Percentiles rank a stretch among this genome's conserved stretches.
Evolutionary conservation across 2,888 invertebrate species (phyloP).

Genomic region (Pyrrhosoma nymphula): DNA sequence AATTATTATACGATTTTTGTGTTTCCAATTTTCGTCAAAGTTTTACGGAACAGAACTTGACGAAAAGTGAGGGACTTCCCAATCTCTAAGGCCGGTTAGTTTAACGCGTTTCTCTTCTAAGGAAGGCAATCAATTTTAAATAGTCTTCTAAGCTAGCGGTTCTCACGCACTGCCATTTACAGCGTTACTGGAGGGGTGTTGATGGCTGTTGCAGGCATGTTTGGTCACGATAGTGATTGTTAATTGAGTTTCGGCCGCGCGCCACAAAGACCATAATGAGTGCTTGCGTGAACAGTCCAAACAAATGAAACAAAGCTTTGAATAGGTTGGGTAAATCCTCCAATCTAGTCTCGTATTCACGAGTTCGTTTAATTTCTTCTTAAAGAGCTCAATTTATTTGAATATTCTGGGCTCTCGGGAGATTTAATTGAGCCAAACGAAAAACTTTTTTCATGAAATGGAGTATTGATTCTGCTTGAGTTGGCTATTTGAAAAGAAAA

Average conservation of each 20-base stretch:
- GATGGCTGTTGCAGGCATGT: neutral
- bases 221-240: neutral
- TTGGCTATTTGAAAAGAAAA: neutral
- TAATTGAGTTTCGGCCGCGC: neutral
- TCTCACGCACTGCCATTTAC: neutral
- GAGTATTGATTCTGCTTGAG: neutral
- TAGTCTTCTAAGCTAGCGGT: neutral
- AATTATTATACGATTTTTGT: too few relatives aligned
- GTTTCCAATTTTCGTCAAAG: too few relatives aligned
- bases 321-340: neutral
- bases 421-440: neutral
- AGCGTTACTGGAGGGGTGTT: neutral
- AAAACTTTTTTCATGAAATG: neutral
- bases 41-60: too few relatives aligned
- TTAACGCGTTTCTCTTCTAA: too few relatives aligned
- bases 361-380: neutral
- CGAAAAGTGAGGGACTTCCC: too few relatives aligned
- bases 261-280: neutral
- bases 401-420: neutral
- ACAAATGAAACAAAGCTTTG: neutral
- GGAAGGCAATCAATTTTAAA: neutral
- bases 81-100: neutral
- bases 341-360: neutral
- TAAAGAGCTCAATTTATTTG: neutral
- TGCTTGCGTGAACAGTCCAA: neutral